Evolutionary conservation across 2,797 vertebrate species (phyloP).

Genomic region (Megaceryle alcyon): DNA sequence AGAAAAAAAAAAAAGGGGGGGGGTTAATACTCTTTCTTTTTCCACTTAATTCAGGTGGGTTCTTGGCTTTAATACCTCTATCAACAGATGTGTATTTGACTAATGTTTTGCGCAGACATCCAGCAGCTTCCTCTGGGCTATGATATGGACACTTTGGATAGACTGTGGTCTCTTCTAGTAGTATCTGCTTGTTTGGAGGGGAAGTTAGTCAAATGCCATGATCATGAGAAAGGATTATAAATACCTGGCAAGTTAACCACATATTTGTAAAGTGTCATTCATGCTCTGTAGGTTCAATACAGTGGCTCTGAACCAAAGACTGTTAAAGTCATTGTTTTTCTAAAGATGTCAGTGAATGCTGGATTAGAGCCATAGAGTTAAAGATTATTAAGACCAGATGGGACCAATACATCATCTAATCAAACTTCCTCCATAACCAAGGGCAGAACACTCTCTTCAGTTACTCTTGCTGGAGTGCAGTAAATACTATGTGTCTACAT

Average conservation of each 20-base stretch:
- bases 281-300: background rate
- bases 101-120: background rate
- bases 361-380: background rate
- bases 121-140: background rate
- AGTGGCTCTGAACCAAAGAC: background rate
- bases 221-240: background rate
- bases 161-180: background rate
- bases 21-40: background rate
- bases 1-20: too few relatives aligned
- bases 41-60: background rate
- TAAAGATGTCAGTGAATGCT: background rate
- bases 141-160: background rate
- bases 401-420: background rate
- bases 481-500: background rate
- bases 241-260: background rate
- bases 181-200: background rate
- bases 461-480: background rate
- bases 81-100: background rate
- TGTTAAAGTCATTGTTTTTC: constrained; percentile 2
- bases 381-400: constrained; percentile 17
- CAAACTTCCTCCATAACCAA: background rate
- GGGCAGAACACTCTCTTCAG: background rate
- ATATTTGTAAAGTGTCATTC: background rate
- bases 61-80: background rate
- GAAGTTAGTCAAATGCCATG: background rate